Percentiles rank a stretch among this genome's conserved stretches.
phyloP scores from a whole-genome alignment of 1,140 invertebrate genomes.

The Heliconius melpomene region DNA sequence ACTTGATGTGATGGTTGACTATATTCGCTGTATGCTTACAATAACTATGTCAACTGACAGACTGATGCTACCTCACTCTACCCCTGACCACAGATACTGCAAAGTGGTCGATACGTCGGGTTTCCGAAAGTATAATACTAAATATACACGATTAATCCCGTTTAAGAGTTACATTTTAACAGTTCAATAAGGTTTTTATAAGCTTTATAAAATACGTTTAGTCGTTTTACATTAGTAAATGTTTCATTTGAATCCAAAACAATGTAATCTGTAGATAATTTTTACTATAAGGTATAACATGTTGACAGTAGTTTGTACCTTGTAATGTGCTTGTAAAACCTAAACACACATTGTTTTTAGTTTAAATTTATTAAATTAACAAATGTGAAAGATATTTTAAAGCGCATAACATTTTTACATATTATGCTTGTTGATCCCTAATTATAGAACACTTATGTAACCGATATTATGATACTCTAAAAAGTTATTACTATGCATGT shows the following conservation, averaged over 20 bases:
- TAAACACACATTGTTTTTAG: not conserved
- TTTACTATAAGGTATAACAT: not conserved
- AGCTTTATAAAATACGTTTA: not conserved
- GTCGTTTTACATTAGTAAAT: not conserved
- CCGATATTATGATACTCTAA: not conserved
- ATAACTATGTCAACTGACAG: no score
- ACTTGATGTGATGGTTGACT: no score
- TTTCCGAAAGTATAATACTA: no score
- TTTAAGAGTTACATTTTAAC: not conserved
- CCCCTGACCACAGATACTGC: no score
- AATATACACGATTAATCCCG: no score
- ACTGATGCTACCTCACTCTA: no score
- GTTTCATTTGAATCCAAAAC: not conserved
- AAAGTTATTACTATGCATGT: not conserved
- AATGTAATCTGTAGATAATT: constrained; percentile 1
- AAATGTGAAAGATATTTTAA: not conserved
- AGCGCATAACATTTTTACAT: not conserved
- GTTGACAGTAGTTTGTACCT: not conserved
- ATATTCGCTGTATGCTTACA: no score
- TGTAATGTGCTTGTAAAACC: constrained; percentile 4
- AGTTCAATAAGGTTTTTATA: not conserved
- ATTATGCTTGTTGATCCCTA: not conserved
- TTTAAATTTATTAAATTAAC: not conserved
- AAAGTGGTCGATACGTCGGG: no score
- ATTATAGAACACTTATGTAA: not conserved